Evolutionary conservation across 2,888 invertebrate species (phyloP).

Genomic region (Caenorhabditis sp.): DNA sequence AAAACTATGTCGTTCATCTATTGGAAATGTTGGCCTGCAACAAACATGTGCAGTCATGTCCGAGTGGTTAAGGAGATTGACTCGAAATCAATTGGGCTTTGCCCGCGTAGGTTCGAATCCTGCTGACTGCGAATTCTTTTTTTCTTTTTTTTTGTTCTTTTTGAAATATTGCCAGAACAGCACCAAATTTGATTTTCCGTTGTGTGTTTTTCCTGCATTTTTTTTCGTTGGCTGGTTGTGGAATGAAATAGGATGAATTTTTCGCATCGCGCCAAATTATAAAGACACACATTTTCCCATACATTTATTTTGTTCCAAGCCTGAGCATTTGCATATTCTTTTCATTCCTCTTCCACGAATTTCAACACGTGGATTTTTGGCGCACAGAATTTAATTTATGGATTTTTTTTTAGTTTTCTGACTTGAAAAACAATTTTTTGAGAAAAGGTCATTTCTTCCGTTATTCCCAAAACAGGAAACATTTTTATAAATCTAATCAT

Average conservation of each 20-base stretch:
- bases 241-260: not conserved
- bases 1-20: too few relatives aligned
- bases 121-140: slow-evolving; percentile 43
- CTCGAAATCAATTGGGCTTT: slow-evolving; percentile 71
- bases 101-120: slow-evolving; percentile 61
- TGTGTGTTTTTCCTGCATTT: slow-evolving; percentile 4
- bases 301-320: slow-evolving; percentile 18
- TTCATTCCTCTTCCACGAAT: too few relatives aligned
- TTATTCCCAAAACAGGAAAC: too few relatives aligned
- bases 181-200: slow-evolving; percentile 18
- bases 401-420: too few relatives aligned
- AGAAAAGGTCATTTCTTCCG: too few relatives aligned
- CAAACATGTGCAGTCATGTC: slow-evolving; percentile 58
- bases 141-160: not conserved
- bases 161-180: not conserved
- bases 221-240: slow-evolving; percentile 24
- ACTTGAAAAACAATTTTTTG: too few relatives aligned
- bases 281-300: slow-evolving; percentile 11
- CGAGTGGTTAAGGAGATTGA: slow-evolving; percentile 71
- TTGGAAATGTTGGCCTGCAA: not conserved
- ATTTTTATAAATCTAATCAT: too few relatives aligned
- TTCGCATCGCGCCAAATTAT: slow-evolving; percentile 7
- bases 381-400: too few relatives aligned
- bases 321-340: slow-evolving; percentile 5
- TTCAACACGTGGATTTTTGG: too few relatives aligned